Percentiles rank a stretch among this genome's conserved stretches.
Evolutionary conservation across 2,888 invertebrate genomes (phyloP).

Genomic region (Pemphredon lugubris): DNA sequence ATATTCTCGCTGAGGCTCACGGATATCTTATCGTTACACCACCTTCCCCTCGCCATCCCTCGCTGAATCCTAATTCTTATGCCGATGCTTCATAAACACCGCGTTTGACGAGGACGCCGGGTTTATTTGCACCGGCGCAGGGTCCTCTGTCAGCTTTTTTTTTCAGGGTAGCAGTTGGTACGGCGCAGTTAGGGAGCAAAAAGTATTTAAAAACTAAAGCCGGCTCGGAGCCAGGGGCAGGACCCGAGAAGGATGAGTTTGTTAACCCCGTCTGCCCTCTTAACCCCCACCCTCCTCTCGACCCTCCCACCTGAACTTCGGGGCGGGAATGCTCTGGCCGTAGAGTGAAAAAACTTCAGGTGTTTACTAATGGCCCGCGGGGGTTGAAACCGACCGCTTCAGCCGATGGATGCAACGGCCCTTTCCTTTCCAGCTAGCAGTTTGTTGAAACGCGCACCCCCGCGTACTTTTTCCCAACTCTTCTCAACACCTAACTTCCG

Average conservation of each 20-base stretch:
- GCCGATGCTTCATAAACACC: conserved; percentile 14
- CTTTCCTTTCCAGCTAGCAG: not conserved
- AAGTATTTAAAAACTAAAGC: conserved; percentile 32
- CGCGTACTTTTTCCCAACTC: conserved; percentile 38
- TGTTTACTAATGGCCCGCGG: conserved; percentile 58
- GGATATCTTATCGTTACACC: too few relatives aligned
- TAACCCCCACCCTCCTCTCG: not conserved
- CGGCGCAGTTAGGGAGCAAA: conserved; percentile 2
- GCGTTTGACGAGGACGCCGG: not conserved
- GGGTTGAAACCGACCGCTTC: conserved; percentile 33
- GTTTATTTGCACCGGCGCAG: not conserved
- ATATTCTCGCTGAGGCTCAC: too few relatives aligned
- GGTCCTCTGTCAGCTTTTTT: not conserved
- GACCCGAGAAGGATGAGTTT: conserved; percentile 48
- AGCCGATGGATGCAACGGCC: conserved; percentile 33
- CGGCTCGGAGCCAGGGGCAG: conserved; percentile 9
- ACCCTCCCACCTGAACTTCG: conserved; percentile 32
- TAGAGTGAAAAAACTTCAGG: conserved; percentile 53
- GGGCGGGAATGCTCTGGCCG: conserved; percentile 29
- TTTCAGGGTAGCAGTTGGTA: not conserved
- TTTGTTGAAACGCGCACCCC: conserved; percentile 34
- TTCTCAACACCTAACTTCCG: conserved; percentile 27
- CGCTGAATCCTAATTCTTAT: conserved; percentile 19
- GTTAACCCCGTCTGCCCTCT: conserved; percentile 52
- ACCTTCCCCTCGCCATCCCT: too few relatives aligned